These are phyloP conservation scores for Cryptocephalus primarius DNA, from an alignment of 2,888 invertebrate species.

Conservation along the genomic window DNA sequence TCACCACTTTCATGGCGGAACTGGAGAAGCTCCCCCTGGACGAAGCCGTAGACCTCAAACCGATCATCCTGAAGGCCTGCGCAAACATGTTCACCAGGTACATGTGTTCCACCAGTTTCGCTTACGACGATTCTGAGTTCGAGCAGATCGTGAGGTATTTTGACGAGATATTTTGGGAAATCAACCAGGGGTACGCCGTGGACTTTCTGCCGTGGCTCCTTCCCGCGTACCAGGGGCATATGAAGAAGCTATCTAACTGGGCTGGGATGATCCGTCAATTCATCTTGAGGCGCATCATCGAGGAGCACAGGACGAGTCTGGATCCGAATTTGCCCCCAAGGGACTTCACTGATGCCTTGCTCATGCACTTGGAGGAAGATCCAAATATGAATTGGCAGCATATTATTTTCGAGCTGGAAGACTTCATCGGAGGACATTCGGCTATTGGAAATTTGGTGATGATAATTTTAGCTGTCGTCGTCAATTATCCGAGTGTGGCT, in stretches of 20 bases:
- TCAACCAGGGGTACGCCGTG: constrained; percentile 78
- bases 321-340: constrained; percentile 51
- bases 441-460: constrained; percentile 78
- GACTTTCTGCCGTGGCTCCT: constrained; percentile 77
- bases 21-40: constrained; percentile 40
- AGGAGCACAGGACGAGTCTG: constrained; percentile 40
- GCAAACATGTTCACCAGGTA: constrained; percentile 80
- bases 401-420: constrained; percentile 73
- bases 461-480: constrained; percentile 60
- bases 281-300: constrained; percentile 60
- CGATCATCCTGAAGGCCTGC: constrained; percentile 58
- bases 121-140: constrained; percentile 58
- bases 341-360: constrained; percentile 71
- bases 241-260: constrained; percentile 58
- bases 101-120: constrained; percentile 74
- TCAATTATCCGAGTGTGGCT: constrained; percentile 54
- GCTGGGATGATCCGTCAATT: constrained; percentile 60
- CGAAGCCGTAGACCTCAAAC: constrained; percentile 51
- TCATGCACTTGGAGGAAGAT: constrained; percentile 50
- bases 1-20: constrained; percentile 48
- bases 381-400: constrained; percentile 62
- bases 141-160: constrained; percentile 54
- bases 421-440: constrained; percentile 80
- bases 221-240: constrained; percentile 59
- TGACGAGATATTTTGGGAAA: constrained; percentile 85